phyloP scores from a whole-genome alignment of 2,797 vertebrate genomes.

The Holocentrus rufus region DNA sequence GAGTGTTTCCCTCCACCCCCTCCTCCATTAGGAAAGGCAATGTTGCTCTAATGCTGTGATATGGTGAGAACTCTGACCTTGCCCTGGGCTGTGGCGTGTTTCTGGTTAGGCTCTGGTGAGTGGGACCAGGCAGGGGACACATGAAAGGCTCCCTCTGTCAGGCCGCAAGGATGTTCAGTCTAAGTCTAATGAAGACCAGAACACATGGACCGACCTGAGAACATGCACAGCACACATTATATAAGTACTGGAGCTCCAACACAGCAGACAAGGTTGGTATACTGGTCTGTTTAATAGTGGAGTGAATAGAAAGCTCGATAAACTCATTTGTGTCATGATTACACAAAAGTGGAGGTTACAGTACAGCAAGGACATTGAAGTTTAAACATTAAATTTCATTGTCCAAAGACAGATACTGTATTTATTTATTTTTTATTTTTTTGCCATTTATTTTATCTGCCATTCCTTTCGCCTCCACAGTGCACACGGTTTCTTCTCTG shows the following conservation, averaged over 20 bases:
- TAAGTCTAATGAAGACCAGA: constrained; percentile 84
- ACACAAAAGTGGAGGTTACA: constrained; percentile 23
- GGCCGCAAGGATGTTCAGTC: constrained; percentile 78
- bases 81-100: constrained; percentile 82
- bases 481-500: constrained; percentile 23
- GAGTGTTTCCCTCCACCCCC: constrained; percentile 43
- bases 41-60: constrained; percentile 73
- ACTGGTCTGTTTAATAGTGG: constrained; percentile 32
- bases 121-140: constrained; percentile 77
- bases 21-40: constrained; percentile 71
- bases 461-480: constrained; percentile 36
- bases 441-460: constrained; percentile 36
- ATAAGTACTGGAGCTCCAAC: constrained; percentile 43
- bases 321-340: constrained; percentile 36
- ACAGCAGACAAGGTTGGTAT: constrained; percentile 43
- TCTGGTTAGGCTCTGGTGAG: constrained; percentile 82
- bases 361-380: background rate
- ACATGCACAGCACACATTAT: constrained; percentile 68
- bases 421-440: constrained; percentile 15
- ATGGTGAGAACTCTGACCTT: constrained; percentile 80
- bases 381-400: constrained; percentile 34
- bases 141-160: constrained; percentile 81
- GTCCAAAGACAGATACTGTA: constrained; percentile 32
- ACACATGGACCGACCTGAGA: constrained; percentile 65
- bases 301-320: constrained; percentile 45